phyloP scores from a whole-genome alignment of 2,113 vertebrate genomes.

The Ariopsis seemanni region DNA sequence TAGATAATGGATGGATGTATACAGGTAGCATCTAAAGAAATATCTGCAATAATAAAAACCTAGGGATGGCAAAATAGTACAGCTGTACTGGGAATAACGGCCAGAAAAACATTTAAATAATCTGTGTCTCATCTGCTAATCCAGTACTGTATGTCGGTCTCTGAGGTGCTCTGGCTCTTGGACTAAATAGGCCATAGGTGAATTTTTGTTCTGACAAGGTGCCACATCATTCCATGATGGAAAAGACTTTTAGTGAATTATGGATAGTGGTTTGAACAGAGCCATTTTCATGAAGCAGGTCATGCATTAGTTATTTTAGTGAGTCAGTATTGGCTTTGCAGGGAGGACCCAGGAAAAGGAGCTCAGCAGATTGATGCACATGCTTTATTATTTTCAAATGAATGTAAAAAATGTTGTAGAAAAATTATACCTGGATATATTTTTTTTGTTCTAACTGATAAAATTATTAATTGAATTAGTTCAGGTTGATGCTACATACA shows the following conservation, averaged over 20 bases:
- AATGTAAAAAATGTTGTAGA: background rate
- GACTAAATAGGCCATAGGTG: background rate
- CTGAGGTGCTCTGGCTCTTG: slow-evolving; percentile 7
- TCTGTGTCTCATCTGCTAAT: background rate
- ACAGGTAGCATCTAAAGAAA: background rate
- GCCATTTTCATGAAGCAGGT: slow-evolving; percentile 36
- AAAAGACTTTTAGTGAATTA: slow-evolving; percentile 50
- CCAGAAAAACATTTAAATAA: background rate
- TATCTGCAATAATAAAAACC: background rate
- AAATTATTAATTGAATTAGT: background rate
- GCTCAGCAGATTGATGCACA: background rate
- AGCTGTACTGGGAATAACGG: background rate
- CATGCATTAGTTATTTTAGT: slow-evolving; percentile 47
- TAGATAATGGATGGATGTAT: too few relatives aligned
- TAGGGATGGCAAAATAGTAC: background rate
- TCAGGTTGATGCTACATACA: background rate
- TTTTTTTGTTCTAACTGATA: background rate
- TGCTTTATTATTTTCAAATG: background rate
- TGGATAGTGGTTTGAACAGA: slow-evolving; percentile 40
- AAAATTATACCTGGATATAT: background rate
- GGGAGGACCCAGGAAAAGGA: background rate
- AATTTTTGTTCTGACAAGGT: slow-evolving; percentile 41
- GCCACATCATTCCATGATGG: slow-evolving; percentile 29
- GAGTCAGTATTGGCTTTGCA: slow-evolving; percentile 21
- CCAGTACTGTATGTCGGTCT: background rate